Percentiles rank a stretch among this genome's conserved stretches.
Conservation (phyloP, 2,797 vertebrate species). For the Centropyge bicolor region DNA sequence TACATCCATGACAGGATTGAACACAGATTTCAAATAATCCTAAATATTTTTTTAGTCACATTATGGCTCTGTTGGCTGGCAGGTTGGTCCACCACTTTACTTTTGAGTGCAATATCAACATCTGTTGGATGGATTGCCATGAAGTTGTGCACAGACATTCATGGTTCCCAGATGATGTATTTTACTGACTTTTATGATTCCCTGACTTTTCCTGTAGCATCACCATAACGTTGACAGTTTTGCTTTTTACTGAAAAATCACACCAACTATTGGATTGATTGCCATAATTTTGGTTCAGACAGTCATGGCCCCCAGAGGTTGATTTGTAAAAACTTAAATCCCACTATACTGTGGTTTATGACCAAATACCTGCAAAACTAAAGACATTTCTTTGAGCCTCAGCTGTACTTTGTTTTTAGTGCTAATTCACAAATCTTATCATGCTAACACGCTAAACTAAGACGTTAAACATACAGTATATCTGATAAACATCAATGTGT, state of each 20-base stretch:
- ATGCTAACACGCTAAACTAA: not conserved
- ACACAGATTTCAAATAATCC: not conserved
- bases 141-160: not conserved
- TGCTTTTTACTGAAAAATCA: not conserved
- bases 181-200: not conserved
- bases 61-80: not conserved
- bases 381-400: not conserved
- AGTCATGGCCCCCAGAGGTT: not conserved
- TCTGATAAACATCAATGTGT: slow-evolving; percentile 3
- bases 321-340: not conserved
- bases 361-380: not conserved
- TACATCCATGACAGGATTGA: not conserved
- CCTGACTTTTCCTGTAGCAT: not conserved
- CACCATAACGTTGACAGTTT: not conserved
- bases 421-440: slow-evolving; percentile 8
- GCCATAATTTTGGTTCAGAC: not conserved
- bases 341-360: not conserved
- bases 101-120: not conserved
- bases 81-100: not conserved
- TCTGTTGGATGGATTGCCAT: not conserved
- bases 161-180: not conserved
- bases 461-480: not conserved
- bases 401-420: not conserved
- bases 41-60: not conserved
- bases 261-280: not conserved